A percentile compares a stretch with the other conserved stretches of the same genome.
Evolutionary conservation across 2,797 vertebrate genomes (phyloP).

Genomic region (Neosalanx taihuensis): DNA sequence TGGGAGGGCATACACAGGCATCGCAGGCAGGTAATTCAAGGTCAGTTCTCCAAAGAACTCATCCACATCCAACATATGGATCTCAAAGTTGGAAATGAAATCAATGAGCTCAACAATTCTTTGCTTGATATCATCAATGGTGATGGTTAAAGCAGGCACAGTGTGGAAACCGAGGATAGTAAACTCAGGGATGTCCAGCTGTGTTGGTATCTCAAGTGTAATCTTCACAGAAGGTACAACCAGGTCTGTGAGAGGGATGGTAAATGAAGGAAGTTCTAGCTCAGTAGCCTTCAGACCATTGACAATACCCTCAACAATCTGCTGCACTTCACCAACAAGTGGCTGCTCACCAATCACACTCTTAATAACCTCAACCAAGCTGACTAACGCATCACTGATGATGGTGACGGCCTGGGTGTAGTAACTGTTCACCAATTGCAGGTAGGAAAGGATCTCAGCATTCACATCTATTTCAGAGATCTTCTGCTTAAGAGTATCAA

Average conservation of each 20-base stretch:
- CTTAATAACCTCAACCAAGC: slow-evolving; percentile 21
- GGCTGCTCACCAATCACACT: slow-evolving; percentile 58
- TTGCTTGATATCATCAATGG: slow-evolving; percentile 79
- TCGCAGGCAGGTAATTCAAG: slow-evolving; percentile 70
- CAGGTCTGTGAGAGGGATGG: slow-evolving; percentile 85
- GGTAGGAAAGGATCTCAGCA: slow-evolving; percentile 52
- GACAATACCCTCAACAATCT: slow-evolving; percentile 62
- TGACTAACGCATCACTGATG: slow-evolving; percentile 55
- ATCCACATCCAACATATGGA: slow-evolving; percentile 69
- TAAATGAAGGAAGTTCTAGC: slow-evolving; percentile 77
- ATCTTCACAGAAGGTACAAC: slow-evolving; percentile 76
- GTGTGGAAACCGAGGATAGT: slow-evolving; percentile 73
- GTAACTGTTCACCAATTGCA: slow-evolving; percentile 55
- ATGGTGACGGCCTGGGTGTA: slow-evolving; percentile 54
- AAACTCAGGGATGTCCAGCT: slow-evolving; percentile 82
- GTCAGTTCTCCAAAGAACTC: slow-evolving; percentile 77
- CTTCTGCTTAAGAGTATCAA: slow-evolving; percentile 68
- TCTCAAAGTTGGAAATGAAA: slow-evolving; percentile 76
- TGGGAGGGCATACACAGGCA: slow-evolving; percentile 79
- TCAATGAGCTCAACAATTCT: slow-evolving; percentile 76
- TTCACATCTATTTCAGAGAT: slow-evolving; percentile 75
- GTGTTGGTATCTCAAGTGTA: slow-evolving; percentile 77
- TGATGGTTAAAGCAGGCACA: slow-evolving; percentile 78
- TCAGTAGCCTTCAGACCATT: slow-evolving; percentile 72
- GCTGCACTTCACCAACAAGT: slow-evolving; percentile 65